These are phyloP conservation scores for Gila orcuttii DNA, from an alignment of 2,113 vertebrate genomes.

Conservation along the genomic window DNA sequence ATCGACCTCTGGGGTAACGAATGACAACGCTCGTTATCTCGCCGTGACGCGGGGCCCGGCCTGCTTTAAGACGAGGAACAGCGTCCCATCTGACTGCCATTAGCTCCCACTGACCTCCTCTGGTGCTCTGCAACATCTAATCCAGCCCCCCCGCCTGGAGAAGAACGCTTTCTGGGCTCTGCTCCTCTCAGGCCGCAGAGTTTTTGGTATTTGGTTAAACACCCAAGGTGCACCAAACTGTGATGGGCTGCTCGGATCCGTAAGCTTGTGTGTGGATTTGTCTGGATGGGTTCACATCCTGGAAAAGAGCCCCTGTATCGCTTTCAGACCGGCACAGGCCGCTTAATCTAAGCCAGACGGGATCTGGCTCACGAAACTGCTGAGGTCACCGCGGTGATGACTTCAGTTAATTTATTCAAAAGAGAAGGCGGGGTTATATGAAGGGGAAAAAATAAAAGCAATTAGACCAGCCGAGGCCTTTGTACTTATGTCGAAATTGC, in stretches of 20 bases:
- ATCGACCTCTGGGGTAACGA: conserved; percentile 54
- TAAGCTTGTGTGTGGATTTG: conserved; percentile 42
- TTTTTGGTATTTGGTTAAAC: conserved; percentile 55
- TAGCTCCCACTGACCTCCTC: conserved; percentile 53
- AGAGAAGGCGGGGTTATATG: conserved; percentile 4
- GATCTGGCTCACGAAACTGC: conserved; percentile 49
- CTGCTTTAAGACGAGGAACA: conserved; percentile 38
- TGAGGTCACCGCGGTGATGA: conserved; percentile 46
- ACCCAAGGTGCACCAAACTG: conserved; percentile 33
- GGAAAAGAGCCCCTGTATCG: conserved; percentile 53
- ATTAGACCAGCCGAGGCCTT: conserved; percentile 48
- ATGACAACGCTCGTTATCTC: conserved; percentile 62
- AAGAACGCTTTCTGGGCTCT: conserved; percentile 48
- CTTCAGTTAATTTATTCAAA: conserved; percentile 55
- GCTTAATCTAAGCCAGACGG: conserved; percentile 58
- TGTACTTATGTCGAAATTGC: conserved; percentile 58
- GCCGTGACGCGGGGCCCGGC: conserved; percentile 17
- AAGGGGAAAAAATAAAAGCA: conserved; percentile 14
- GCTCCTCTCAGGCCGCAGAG: conserved; percentile 39
- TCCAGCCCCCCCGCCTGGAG: conserved; percentile 43
- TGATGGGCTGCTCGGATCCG: background rate
- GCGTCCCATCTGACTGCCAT: conserved; percentile 62
- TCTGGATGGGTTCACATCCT: conserved; percentile 51
- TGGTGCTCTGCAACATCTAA: conserved; percentile 56
- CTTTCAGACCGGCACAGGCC: conserved; percentile 44